These are phyloP conservation scores for Clunio marinus DNA, from an alignment of 2,888 invertebrate species.

Conservation along the genomic window DNA sequence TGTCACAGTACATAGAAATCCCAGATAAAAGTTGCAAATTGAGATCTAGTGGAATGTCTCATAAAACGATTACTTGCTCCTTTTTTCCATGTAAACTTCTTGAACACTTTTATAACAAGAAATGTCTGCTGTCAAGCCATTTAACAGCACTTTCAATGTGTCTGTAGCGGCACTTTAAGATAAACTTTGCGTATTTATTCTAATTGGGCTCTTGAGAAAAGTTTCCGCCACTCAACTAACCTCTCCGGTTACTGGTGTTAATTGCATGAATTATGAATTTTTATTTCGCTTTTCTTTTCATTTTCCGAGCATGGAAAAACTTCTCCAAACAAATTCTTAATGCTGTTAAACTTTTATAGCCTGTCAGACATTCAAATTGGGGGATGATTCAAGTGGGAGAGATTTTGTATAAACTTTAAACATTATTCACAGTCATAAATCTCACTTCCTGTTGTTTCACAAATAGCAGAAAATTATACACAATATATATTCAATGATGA, in stretches of 20 bases:
- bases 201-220: background rate
- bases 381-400: constrained; percentile 14
- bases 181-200: constrained; percentile 7
- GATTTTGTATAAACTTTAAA: constrained; percentile 28
- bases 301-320: background rate
- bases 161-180: background rate
- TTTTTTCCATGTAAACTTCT: too few relatives aligned
- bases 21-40: too few relatives aligned
- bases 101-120: background rate
- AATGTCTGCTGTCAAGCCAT: too few relatives aligned
- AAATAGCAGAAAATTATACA: background rate
- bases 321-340: constrained; percentile 2
- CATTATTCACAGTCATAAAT: background rate
- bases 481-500: background rate
- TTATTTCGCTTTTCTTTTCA: constrained; percentile 13
- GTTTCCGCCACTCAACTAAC: background rate
- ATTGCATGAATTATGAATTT: constrained; percentile 9
- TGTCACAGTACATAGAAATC: too few relatives aligned
- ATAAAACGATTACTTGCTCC: too few relatives aligned
- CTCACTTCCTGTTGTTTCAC: background rate
- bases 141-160: too few relatives aligned
- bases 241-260: background rate
- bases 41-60: too few relatives aligned
- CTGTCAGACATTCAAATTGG: constrained; percentile 7
- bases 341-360: constrained; percentile 31